Evolutionary conservation across 53 echinoderm and acorn worm genomes (phyloP), one percentile per base, ranked within the genome.

Genomic region (Holothuria leucospilota): DNA sequence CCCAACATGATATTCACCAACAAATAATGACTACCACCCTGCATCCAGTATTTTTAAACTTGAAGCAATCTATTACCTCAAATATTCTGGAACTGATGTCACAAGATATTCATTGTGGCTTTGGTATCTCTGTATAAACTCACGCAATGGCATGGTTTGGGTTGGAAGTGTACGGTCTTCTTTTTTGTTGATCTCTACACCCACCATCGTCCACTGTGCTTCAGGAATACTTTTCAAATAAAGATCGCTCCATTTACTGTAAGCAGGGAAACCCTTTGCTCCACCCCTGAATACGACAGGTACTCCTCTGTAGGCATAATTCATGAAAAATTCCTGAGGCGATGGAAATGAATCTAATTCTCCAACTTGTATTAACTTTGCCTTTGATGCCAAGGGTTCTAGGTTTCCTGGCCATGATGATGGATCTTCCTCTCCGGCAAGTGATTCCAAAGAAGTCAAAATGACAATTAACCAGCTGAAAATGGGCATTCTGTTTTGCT

Each of bases 231-330:
- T 87, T 77, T 78, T 84, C 16, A 97, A 69, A 67, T 91, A 84
- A 34, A 82, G 66, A 63, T 97, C 95, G 6, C 77, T 93, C 95
- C 95, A 95, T 64, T 84, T 70, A n/a, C 69, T 68, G 78, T 88
- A 95, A 18, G 97, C 97, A 5, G 91, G 90, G 12, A 91, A 95
- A 5, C 65, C 64, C 68, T 88, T 93, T 24, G 95, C 97, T 11
- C 90, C 97, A 8, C 71, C 68, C 15, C 83, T 90, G 82, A 96
- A 95, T 49, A 97, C 72, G 16, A 95, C 97, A 4, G 97, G 97
- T 1, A 95, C 80, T 2, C 95, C 95, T 5, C 84, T 88, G 25
- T 93, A 89, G 8, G 94, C 88, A 68, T 91, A 87, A 51, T 88
- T 88, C 63, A 86, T 74, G 81, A 89, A 97, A 82, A 97, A 97